Evolutionary conservation across 1,140 invertebrate species (phyloP), one percentile per base, ranked within the genome.

Genomic region (Daktulosphaira vitifoliae): DNA sequence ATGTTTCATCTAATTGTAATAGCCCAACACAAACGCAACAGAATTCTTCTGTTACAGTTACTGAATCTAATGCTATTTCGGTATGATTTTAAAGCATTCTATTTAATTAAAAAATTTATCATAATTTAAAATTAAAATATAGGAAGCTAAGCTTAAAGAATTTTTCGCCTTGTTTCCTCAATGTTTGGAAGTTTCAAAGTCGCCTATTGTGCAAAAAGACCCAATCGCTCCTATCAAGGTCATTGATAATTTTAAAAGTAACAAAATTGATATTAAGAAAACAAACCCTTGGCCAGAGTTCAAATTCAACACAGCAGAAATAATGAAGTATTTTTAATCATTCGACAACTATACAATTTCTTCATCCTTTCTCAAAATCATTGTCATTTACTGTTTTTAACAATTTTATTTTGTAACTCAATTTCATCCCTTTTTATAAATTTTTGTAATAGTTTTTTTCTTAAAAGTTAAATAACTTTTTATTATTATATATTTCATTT

Each of bases 291-390:
- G 56, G 56, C 56, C 56, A 20, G 56, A 62, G 25, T 62, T 62
- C 44, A 62, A 62, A 48, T 62, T 62, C 7, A 62, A 62, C 13
- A 62, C 23, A 37, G 56, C 56, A 15, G 56, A 62, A 62, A 62
- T 62, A 29, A 62, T 62, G 56, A 62, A 62, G 29, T 62, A 48
- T 48, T 62, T 62, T 62, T 62, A 62, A 62, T 29, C 11, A 29
- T 6, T 33, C 46, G 56, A 62, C n/a, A n/a, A n/a, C 56, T 50
- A 25, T 16, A 29, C 8, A 2, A 44, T 44, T 1, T 11, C 23
- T 3, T 23, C 39, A 20, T 46, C 11, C 54, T 16, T 1, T 13
- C 48, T 26, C 48, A 25, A 62, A 6, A 46, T 62, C 8, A 48
- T 46, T 29, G 54, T 20, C 26, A 33, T 62, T 29, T 33, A 25